Conservation (phyloP, 2,888 invertebrate genomes). For the Calephelis perditalis region DNA sequence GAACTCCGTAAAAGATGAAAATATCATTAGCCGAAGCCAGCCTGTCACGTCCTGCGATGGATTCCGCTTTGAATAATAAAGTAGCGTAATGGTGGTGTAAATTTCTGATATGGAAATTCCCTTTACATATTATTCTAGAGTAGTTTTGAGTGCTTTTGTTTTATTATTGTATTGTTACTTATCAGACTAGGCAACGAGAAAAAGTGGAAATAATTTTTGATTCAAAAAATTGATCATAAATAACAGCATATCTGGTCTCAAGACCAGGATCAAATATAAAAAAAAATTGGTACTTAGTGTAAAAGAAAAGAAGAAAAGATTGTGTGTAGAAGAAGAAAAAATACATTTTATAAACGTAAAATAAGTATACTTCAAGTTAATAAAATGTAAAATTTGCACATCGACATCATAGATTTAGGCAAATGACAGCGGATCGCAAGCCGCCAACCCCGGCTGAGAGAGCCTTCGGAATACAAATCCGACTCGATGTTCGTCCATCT, state of each 20-base stretch:
- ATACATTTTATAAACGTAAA: neutral
- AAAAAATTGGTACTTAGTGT: too few species aligned
- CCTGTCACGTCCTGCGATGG: constrained; percentile 26
- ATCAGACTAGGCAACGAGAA: too few species aligned
- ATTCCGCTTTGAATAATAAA: constrained; percentile 29
- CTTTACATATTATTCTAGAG: constrained; percentile 4
- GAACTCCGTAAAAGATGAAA: constrained; percentile 16
- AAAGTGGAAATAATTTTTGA: too few species aligned
- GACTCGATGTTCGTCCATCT: neutral
- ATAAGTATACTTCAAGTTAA: neutral
- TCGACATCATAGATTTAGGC: constrained; percentile 41
- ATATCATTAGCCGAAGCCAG: constrained; percentile 21
- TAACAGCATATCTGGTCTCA: too few species aligned
- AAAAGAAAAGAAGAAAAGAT: too few species aligned
- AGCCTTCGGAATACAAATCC: constrained; percentile 60
- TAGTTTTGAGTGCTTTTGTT: constrained; percentile 6
- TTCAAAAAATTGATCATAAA: too few species aligned
- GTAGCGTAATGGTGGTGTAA: constrained; percentile 19
- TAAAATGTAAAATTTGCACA: constrained; percentile 18
- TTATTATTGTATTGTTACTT: neutral
- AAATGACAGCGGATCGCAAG: constrained; percentile 54
- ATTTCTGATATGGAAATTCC: constrained; percentile 18
- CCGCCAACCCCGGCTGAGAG: constrained; percentile 43
- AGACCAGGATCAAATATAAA: too few species aligned
- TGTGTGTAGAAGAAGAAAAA: too few species aligned